These are phyloP conservation scores for Agonopterix alstromeriana DNA, from an alignment of 2,888 invertebrate species.

Conservation along the genomic window DNA sequence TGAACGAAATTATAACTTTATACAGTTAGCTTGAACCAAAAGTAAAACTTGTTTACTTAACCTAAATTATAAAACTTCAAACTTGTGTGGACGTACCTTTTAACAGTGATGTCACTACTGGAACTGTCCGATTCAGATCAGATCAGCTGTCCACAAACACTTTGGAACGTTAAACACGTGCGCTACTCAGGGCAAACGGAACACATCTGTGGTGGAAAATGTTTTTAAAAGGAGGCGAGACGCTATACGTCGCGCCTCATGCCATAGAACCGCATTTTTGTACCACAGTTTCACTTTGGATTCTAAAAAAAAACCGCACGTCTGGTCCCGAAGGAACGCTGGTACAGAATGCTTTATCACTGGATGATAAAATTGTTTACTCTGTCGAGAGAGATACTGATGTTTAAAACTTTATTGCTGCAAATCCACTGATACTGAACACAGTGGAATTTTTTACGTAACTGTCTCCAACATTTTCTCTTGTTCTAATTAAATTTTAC, in stretches of 20 bases:
- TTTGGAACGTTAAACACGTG: slow-evolving; percentile 10
- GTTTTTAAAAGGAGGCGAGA: slow-evolving; percentile 35
- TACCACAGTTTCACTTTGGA: slow-evolving; percentile 7
- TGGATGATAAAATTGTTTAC: slow-evolving; percentile 33
- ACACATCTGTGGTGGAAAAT: slow-evolving; percentile 30
- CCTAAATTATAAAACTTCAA: too few species aligned
- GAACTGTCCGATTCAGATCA: slow-evolving; percentile 7
- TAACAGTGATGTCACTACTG: background rate
- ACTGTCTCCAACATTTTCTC: background rate
- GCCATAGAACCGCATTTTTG: slow-evolving; percentile 56
- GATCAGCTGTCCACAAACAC: slow-evolving; percentile 15
- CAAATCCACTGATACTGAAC: slow-evolving; percentile 24
- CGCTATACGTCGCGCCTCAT: slow-evolving; percentile 52
- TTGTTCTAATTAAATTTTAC: too few species aligned
- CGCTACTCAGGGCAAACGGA: slow-evolving; percentile 15
- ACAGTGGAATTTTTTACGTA: slow-evolving; percentile 48
- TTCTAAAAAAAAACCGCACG: slow-evolving; percentile 25
- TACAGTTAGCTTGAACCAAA: too few species aligned
- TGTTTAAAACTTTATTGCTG: slow-evolving; percentile 23
- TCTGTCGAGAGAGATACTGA: slow-evolving; percentile 14
- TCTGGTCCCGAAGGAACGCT: slow-evolving; percentile 32
- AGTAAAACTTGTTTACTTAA: too few species aligned
- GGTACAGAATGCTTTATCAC: slow-evolving; percentile 40
- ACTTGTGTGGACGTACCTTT: slow-evolving; percentile 4
- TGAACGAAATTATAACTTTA: too few species aligned